Evolutionary conservation across 1,140 invertebrate genomes (phyloP), one percentile per base, ranked within the genome.

Genomic region (Rhizoglyphus robini): DNA sequence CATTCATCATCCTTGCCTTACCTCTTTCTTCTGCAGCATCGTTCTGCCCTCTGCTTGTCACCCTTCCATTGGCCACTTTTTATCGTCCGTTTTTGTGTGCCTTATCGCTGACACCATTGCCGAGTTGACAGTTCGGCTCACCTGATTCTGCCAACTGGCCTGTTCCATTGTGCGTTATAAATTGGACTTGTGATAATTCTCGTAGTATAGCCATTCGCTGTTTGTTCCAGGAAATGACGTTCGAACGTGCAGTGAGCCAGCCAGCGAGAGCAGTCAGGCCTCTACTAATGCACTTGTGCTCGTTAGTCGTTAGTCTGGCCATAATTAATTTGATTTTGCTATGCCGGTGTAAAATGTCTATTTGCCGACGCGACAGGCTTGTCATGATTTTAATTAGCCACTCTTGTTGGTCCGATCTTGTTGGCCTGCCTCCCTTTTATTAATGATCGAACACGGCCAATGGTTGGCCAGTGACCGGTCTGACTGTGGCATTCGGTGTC

Each of bases 171-270:
- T 32, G 8, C 15, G 51, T 41, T 41, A 41, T 41, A 41, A 41
- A 41, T 41, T 41, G 36, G 36, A 41, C 36, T 41, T 18, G 8
- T 41, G 36, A 41, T 41, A 41, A 41, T 41, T 23, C 18, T 41
- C 36, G 23, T 54, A 8, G 8, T 54, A 8, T 27, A 11, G 8
- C 51, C 23, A 15, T 20, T 46, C 20, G 51, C 20, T 54, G 51
- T 54, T 54, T 54, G 51, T 54, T 54, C 51, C 51, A 54, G 51
- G 51, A 54, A 54, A 54, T 54, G 51, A 32, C 23, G 51, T 32
- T 54, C 51, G 23, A 54, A 8, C 51, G 51, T 25, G 8, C 18
- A n/a, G n/a, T n/a, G n/a, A n/a, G n/a, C n/a, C n/a, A n/a, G n/a
- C n/a, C n/a, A n/a, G n/a, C n/a, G n/a, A n/a, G n/a, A n/a, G n/a